Percentiles rank a stretch among this genome's conserved stretches.
Conservation (phyloP, 2,113 vertebrate genomes). For the Abramis brama region DNA sequence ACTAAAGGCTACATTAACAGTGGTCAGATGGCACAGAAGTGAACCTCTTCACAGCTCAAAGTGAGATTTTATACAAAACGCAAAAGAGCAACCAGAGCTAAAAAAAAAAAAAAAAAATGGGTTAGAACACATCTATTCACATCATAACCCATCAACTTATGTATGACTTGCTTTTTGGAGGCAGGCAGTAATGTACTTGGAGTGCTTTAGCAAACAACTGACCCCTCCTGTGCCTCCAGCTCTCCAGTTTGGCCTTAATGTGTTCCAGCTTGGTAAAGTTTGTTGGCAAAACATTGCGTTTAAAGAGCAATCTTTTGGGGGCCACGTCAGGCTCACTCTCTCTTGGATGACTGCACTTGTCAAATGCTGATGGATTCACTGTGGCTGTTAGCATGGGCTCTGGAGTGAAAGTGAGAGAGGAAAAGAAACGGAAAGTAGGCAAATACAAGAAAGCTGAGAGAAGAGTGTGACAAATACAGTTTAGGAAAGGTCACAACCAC, state of each 20-base stretch:
- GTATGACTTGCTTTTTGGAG: conserved; percentile 60
- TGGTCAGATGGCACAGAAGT: not conserved
- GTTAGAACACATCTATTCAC: conserved; percentile 58
- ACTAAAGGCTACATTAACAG: conserved; percentile 14
- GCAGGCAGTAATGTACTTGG: conserved; percentile 59
- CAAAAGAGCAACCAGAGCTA: conserved; percentile 41
- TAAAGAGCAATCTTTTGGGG: conserved; percentile 56
- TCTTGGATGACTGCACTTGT: conserved; percentile 56
- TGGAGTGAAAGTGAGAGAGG: not conserved
- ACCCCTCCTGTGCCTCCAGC: conserved; percentile 39
- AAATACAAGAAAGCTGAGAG: not conserved
- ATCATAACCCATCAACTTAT: conserved; percentile 52
- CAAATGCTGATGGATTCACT: conserved; percentile 60
- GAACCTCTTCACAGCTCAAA: conserved; percentile 1
- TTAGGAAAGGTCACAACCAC: not conserved
- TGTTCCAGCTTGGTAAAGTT: conserved; percentile 57
- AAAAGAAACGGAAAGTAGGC: not conserved
- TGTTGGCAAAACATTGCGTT: conserved; percentile 61
- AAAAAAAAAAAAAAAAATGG: conserved; percentile 26
- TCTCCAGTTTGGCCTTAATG: conserved; percentile 55
- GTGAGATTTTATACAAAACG: conserved; percentile 35
- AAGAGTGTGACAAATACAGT: conserved; percentile 14
- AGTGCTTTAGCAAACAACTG: conserved; percentile 42
- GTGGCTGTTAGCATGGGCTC: conserved; percentile 43
- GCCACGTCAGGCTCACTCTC: conserved; percentile 42